Conservation (phyloP, 2,888 invertebrate genomes). For the Pedicia rivosa region DNA sequence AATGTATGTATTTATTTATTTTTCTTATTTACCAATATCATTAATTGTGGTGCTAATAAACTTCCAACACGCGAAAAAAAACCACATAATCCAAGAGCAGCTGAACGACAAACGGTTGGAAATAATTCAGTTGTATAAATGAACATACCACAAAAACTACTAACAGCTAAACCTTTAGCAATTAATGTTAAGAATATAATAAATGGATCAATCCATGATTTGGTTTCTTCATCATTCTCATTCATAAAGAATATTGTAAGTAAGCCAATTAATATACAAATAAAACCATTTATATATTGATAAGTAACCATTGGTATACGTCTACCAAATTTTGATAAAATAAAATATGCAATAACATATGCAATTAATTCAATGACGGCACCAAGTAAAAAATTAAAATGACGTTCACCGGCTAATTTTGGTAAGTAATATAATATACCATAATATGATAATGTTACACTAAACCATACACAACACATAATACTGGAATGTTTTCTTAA, state of each 20-base stretch:
- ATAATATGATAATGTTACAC: constrained; percentile 30
- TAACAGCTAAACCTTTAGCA: constrained; percentile 31
- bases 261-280: constrained; percentile 27
- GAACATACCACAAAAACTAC: constrained; percentile 30
- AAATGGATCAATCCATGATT: constrained; percentile 8
- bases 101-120: constrained; percentile 27
- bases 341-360: constrained; percentile 25
- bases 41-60: constrained; percentile 29
- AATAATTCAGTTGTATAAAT: constrained; percentile 27
- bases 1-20: not conserved
- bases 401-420: constrained; percentile 30
- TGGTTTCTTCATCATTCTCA: not conserved
- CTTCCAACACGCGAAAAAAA: constrained; percentile 33
- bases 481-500: constrained; percentile 14
- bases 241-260: constrained; percentile 10
- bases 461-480: constrained; percentile 24
- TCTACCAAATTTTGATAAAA: constrained; percentile 29
- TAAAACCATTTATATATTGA: constrained; percentile 26
- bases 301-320: constrained; percentile 28
- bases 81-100: constrained; percentile 31
- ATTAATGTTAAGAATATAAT: constrained; percentile 21
- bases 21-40: constrained; percentile 18
- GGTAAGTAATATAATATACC: constrained; percentile 29
- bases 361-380: constrained; percentile 32
- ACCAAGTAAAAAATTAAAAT: constrained; percentile 32